phyloP scores from a whole-genome alignment of 2,888 invertebrate species.

The Choreutis nemorana region DNA sequence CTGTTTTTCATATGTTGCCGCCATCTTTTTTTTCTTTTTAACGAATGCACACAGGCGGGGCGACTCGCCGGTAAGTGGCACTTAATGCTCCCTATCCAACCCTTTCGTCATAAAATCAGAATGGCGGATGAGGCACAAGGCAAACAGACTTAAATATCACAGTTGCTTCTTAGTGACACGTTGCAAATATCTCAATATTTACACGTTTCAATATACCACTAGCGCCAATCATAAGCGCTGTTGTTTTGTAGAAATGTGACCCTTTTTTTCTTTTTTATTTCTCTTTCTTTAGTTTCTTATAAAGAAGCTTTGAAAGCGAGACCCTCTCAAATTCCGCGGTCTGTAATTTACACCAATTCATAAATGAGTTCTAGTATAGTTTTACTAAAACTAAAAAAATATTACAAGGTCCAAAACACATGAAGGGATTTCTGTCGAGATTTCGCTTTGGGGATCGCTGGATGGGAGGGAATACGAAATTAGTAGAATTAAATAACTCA shows the following conservation, averaged over 20 bases:
- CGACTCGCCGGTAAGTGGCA: conserved; percentile 49
- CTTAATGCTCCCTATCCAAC: conserved; percentile 51
- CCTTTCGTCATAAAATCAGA: conserved; percentile 49
- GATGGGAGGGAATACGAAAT: too few species aligned
- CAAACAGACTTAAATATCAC: too few species aligned
- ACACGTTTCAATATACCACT: too few species aligned
- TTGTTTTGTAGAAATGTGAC: too few species aligned
- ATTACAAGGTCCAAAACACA: too few species aligned
- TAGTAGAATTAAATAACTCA: too few species aligned
- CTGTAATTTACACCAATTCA: conserved; percentile 53
- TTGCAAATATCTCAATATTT: too few species aligned
- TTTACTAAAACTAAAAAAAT: background rate
- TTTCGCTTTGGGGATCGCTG: too few species aligned
- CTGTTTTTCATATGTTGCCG: too few species aligned
- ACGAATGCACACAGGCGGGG: conserved; percentile 39
- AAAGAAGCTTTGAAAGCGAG: conserved; percentile 48
- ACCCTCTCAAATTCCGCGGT: conserved; percentile 37
- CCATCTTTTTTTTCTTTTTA: conserved; percentile 38
- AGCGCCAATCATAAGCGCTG: too few species aligned
- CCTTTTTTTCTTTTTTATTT: conserved; percentile 38
- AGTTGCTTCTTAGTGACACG: too few species aligned
- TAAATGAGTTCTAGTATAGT: conserved; percentile 7
- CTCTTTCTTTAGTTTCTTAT: conserved; percentile 36
- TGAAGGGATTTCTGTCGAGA: too few species aligned
- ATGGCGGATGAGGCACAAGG: conserved; percentile 47